Evolutionary conservation across 2,797 vertebrate species (phyloP).

Genomic region (Hozukius guyotensis): DNA sequence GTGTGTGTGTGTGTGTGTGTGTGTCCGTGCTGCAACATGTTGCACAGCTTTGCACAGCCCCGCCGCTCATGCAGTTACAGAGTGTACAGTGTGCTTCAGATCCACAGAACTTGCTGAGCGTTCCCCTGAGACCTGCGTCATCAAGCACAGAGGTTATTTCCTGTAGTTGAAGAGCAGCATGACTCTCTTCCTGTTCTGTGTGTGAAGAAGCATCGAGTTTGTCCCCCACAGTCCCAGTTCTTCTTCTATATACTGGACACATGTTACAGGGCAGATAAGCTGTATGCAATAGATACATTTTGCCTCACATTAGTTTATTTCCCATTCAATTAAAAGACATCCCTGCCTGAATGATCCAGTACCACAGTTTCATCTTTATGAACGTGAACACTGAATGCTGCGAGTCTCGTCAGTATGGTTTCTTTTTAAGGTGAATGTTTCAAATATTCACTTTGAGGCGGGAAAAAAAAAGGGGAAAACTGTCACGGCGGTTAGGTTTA

Average conservation of each 20-base stretch:
- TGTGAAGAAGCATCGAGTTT: constrained; percentile 56
- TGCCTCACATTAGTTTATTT: background rate
- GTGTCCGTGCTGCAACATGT: constrained; percentile 30
- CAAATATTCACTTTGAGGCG: constrained; percentile 3
- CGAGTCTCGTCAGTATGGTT: background rate
- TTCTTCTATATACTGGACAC: constrained; percentile 7
- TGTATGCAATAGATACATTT: background rate
- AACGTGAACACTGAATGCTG: background rate
- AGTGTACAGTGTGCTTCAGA: constrained; percentile 43
- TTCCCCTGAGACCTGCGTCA: constrained; percentile 76
- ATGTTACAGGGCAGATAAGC: constrained; percentile 8
- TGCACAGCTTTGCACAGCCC: constrained; percentile 37
- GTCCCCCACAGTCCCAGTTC: constrained; percentile 16
- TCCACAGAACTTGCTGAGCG: constrained; percentile 56
- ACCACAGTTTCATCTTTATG: background rate
- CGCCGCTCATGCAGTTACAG: constrained; percentile 20
- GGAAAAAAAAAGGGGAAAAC: background rate
- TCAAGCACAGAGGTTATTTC: constrained; percentile 75
- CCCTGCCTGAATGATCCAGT: background rate
- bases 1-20: constrained; percentile 38
- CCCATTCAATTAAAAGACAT: background rate
- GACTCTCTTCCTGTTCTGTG: constrained; percentile 75
- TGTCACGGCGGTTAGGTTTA: constrained; percentile 19
- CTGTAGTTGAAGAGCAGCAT: constrained; percentile 76
- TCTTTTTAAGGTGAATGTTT: constrained; percentile 11